Base-by-base conservation (phyloP, 1,140 invertebrate genomes). In the Trichonephila clavata region DNA sequence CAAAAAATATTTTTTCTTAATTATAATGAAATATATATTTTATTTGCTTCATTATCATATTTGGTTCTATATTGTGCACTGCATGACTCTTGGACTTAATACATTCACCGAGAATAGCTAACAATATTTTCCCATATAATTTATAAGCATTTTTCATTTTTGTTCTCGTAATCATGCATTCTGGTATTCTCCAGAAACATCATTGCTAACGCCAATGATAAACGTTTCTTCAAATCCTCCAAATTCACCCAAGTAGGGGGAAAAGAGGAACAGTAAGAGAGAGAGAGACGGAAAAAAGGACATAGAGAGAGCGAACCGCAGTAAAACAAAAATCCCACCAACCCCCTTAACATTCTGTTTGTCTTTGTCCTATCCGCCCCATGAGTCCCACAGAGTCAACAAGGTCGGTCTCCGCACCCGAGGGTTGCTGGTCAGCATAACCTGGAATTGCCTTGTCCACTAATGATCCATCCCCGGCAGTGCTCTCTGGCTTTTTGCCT, bases 311-410 rank as follows among this genome's bases (percentile, higher is more conserved):
- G 50, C 61, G 61, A 21, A 21, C 61, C 16, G 61, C 68, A 71
- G 68, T 63, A 90, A 90, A 61, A 59, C 60, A 81, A 91, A 83
- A 57, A 81, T 50, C 43, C 83, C 43, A 18, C 81, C 32, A 84
- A n/a, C 81, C 83, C 83, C 90, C 63, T 92, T 81, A 71, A 92
- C 81, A 71, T 92, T 68, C 39, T 86, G 81, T 92, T 92, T 92
- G 90, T 92, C 90, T 92, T 92, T 91, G 89, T 83, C 71, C 71
- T 83, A 24, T 71, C 60, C 60, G 24, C 83, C 90, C 83, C 83
- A 65, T 59, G 80, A 91, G 80, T 83, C 60, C 77, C 77, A 86
- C 90, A 65, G 59, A 92, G 90, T 92, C 90, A 92, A 92, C 90
- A 92, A 86, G 81, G 63, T 59, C 20, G 63, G 61, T 68, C 32